Percentiles rank a stretch among this genome's conserved stretches.
These are phyloP conservation scores for Pollenia griseotomentosa DNA, from an alignment of 2,888 invertebrate genomes.

Conservation along the genomic window DNA sequence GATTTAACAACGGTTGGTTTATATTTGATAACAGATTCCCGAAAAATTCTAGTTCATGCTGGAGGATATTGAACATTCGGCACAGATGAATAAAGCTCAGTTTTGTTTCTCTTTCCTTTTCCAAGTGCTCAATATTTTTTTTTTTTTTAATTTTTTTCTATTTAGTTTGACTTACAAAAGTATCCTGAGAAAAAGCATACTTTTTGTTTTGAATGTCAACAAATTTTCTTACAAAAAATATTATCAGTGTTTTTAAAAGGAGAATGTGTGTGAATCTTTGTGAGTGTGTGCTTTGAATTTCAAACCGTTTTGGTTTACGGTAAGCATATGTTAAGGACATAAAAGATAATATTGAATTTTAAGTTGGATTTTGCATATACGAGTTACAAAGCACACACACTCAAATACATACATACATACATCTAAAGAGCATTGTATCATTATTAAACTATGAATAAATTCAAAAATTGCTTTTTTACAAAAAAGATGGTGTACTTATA, in stretches of 20 bases:
- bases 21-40: too few relatives aligned
- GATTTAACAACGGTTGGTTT: too few relatives aligned
- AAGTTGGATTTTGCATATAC: constrained; percentile 56
- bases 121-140: constrained; percentile 47
- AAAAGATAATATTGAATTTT: constrained; percentile 69
- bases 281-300: neutral
- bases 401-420: neutral
- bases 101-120: neutral
- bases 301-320: constrained; percentile 41
- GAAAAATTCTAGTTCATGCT: too few relatives aligned
- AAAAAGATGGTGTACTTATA: constrained; percentile 12
- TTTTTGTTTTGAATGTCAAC: constrained; percentile 59
- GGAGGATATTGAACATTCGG: neutral
- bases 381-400: neutral
- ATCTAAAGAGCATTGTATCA: neutral
- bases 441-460: constrained; percentile 27
- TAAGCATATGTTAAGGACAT: constrained; percentile 70
- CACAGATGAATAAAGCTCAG: too few relatives aligned
- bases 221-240: constrained; percentile 52
- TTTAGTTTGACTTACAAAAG: constrained; percentile 29
- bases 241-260: constrained; percentile 26
- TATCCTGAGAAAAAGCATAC: constrained; percentile 2
- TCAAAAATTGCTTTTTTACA: constrained; percentile 17
- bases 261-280: neutral
- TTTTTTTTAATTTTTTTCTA: neutral